Evolutionary conservation across 1,140 invertebrate species (phyloP).

Genomic region (Antheraea pernyi): DNA sequence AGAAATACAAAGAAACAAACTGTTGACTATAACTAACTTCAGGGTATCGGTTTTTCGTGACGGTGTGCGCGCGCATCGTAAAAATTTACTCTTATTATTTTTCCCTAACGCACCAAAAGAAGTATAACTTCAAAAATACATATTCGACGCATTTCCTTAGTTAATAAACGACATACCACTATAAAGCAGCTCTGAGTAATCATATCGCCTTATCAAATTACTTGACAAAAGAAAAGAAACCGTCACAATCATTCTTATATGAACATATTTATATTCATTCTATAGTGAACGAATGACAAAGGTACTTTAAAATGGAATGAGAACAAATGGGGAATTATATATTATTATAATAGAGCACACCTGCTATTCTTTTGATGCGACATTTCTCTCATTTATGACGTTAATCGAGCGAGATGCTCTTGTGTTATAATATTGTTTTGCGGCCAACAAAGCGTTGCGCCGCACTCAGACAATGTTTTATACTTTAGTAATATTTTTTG

Average conservation of each 20-base stretch:
- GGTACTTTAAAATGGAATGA: conserved; percentile 55
- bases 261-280: no score
- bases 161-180: conserved; percentile 11
- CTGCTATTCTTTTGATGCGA: conserved; percentile 77
- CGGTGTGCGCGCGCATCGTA: no score
- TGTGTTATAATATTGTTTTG: conserved; percentile 64
- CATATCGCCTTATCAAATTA: conserved; percentile 36
- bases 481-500: conserved; percentile 73
- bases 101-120: no score
- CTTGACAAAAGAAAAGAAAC: conserved; percentile 28
- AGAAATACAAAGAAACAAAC: no score
- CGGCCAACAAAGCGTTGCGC: conserved; percentile 59
- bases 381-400: conserved; percentile 78
- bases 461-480: conserved; percentile 58
- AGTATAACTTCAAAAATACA: no score
- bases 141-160: conserved; percentile 22
- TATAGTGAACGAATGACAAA: conserved; percentile 47
- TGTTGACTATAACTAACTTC: no score
- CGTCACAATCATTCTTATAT: conserved; percentile 35
- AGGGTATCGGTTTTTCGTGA: no score
- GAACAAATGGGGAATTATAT: conserved; percentile 62
- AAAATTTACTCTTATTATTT: no score
- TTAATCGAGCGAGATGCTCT: conserved; percentile 73
- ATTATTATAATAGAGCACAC: conserved; percentile 74
- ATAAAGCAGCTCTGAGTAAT: conserved; percentile 22